These are phyloP conservation scores for Saxidomus purpurata DNA, from an alignment of 1,140 invertebrate genomes.

Conservation along the genomic window DNA sequence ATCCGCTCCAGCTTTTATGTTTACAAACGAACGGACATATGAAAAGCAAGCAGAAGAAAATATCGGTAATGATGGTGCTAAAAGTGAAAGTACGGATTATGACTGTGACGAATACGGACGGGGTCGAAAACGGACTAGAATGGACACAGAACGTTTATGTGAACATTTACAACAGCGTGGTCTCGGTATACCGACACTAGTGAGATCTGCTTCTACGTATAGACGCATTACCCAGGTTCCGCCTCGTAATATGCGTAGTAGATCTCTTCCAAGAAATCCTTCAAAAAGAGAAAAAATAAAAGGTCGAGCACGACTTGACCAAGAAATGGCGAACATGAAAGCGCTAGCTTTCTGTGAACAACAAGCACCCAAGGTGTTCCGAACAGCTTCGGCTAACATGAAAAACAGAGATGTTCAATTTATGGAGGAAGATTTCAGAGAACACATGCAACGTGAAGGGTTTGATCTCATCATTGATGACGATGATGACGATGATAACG, in stretches of 20 bases:
- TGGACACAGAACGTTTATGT: conserved; percentile 63
- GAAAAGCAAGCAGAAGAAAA: background rate
- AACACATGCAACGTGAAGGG: conserved; percentile 71
- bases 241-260: conserved; percentile 61
- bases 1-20: conserved; percentile 55
- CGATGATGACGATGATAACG: conserved; percentile 67
- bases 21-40: background rate
- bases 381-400: conserved; percentile 78
- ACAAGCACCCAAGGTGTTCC: conserved; percentile 74
- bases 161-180: conserved; percentile 67
- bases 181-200: conserved; percentile 60
- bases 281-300: conserved; percentile 79
- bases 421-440: conserved; percentile 77
- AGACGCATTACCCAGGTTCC: conserved; percentile 27
- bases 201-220: conserved; percentile 48
- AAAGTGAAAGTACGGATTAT: conserved; percentile 38
- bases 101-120: conserved; percentile 35
- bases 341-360: conserved; percentile 79
- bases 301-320: conserved; percentile 78
- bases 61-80: background rate
- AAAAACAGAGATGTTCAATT: conserved; percentile 77
- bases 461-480: background rate
- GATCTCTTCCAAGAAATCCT: conserved; percentile 73
- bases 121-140: conserved; percentile 33
- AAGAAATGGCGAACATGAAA: conserved; percentile 81